A percentile compares a stretch with the other conserved stretches of the same genome.
phyloP scores from a whole-genome alignment of 1,140 invertebrate species.

The Daktulosphaira vitifoliae region DNA sequence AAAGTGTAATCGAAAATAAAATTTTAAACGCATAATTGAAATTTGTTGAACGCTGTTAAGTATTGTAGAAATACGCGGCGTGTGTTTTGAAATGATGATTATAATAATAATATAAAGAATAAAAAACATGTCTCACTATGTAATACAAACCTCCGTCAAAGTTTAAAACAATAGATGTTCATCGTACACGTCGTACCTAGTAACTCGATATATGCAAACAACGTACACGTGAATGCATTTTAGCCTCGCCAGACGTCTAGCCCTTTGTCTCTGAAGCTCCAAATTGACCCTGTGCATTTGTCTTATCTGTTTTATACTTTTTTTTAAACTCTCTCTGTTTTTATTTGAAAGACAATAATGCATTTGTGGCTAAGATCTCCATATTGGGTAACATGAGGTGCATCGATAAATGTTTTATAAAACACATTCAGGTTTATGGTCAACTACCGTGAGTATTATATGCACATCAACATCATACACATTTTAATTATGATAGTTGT shows the following conservation, averaged over 20 bases:
- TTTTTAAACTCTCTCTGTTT: background rate
- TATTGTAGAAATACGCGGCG: conserved; percentile 16
- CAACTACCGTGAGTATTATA: no score
- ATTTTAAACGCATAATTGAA: no score
- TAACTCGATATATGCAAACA: conserved; percentile 22
- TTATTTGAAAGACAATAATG: no score
- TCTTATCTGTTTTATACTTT: conserved; percentile 7
- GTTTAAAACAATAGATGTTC: conserved; percentile 10
- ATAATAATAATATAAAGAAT: background rate
- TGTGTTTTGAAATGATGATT: background rate
- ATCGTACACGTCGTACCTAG: background rate
- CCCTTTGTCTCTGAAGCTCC: conserved; percentile 23
- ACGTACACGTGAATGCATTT: conserved; percentile 10
- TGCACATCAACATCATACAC: no score
- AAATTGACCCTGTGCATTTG: conserved; percentile 13
- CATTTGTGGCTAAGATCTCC: no score
- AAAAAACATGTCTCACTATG: conserved; percentile 8
- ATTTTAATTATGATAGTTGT: no score
- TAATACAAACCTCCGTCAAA: conserved; percentile 17
- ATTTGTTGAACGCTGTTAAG: no score
- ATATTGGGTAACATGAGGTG: conserved; percentile 3
- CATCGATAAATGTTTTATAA: no score
- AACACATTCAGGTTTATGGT: no score
- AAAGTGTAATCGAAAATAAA: no score
- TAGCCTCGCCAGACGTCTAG: conserved; percentile 16